Evolutionary conservation across 2,888 invertebrate genomes (phyloP), one percentile per base, ranked within the genome.

Genomic region (Drosophila greeni): DNA sequence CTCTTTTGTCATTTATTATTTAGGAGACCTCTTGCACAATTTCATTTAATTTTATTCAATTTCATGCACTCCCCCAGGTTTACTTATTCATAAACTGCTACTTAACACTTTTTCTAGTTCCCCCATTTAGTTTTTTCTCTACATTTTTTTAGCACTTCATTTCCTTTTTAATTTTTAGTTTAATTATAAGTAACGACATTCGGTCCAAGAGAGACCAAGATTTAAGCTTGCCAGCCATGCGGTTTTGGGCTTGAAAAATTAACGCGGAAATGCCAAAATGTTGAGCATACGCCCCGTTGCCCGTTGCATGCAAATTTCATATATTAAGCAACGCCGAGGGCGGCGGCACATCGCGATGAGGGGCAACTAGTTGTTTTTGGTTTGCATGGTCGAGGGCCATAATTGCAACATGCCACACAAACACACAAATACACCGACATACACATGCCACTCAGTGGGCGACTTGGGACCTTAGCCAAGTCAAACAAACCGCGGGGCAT

Each of bases 201-300:
- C 29, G 9, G 16, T 16, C 2, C 31, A 55, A 36, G 18, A 3
- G 18, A 31, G n/a, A 18, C 43, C 12, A 14, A 40, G 36, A 56
- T 39, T 34, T 40, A 16, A 47, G 34, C 39, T 40, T 34, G 24
- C 23, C 58, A 42, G 43, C 18, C 24, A 16, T 48, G 47, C 40
- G 59, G 68, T 33, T 42, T 55, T 33, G 39, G 43, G 55, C 36
- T 72, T 66, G 52, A 67, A 70, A 76, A 74, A 79, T 82, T 82
- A 82, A 73, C 85, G 76, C 74, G 81, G 78, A 82, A 84, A 82
- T 74, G 75, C 52, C 66, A 69, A 76, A 82, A 79, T 78, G 75
- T 81, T 83, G 77, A 75, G 69, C 78, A 85, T 76, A 85, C 84
- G 84, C 85, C 86, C 82, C 69, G 74, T 75, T 81, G 81, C 73